These are phyloP conservation scores for Catharus bicknelli DNA, from an alignment of 2,113 vertebrate genomes.

Conservation along the genomic window DNA sequence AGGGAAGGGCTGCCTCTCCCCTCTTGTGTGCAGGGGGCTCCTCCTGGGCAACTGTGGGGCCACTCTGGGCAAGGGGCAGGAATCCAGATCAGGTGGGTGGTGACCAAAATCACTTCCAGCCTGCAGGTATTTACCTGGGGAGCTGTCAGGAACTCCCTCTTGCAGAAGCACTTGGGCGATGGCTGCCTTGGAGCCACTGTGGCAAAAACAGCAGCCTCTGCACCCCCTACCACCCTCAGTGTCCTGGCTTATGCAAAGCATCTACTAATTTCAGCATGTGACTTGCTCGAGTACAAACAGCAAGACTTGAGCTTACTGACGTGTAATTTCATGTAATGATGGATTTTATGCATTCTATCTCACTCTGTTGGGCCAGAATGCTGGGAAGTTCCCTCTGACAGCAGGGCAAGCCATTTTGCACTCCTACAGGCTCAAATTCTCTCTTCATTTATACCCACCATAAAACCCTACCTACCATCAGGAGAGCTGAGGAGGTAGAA, in stretches of 20 bases:
- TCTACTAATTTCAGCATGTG: neutral
- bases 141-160: neutral
- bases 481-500: constrained; percentile 1
- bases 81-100: neutral
- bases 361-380: neutral
- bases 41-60: neutral
- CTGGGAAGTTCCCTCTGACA: neutral
- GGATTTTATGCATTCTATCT: neutral
- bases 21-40: neutral
- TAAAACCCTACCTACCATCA: neutral
- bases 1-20: neutral
- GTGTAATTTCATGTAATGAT: neutral
- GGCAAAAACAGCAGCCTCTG: neutral
- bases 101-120: neutral
- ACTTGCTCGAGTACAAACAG: neutral
- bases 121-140: neutral
- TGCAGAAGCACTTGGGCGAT: neutral
- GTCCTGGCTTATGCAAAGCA: neutral
- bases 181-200: neutral
- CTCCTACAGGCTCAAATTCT: constrained; percentile 23
- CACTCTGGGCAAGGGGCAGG: neutral
- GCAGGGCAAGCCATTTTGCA: neutral
- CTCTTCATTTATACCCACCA: constrained; percentile 6
- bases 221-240: neutral
- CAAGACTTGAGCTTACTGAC: neutral